Conservation (phyloP, 1,140 invertebrate species). For the Dryas iulia region DNA sequence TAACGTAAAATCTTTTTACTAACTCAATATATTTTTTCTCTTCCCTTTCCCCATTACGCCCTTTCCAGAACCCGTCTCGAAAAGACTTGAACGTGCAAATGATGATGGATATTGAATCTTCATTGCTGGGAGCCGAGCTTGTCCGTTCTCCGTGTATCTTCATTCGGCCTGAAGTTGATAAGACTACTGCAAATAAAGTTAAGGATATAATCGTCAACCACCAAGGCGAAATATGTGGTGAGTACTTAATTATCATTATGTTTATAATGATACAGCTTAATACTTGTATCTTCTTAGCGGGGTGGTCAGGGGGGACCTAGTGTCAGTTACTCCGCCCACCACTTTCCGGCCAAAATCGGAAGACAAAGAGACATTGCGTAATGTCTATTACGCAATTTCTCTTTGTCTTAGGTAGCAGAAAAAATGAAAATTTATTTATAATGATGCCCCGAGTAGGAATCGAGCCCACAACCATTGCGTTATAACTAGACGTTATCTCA, state of each 20-base stretch:
- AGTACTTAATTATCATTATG: slow-evolving; percentile 12
- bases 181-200: slow-evolving; percentile 88
- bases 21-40: slow-evolving; percentile 31
- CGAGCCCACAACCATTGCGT: too few relatives aligned
- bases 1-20: neutral
- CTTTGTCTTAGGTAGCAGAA: too few relatives aligned
- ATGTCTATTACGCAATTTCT: too few relatives aligned
- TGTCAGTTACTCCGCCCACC: too few relatives aligned
- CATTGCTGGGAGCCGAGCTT: slow-evolving; percentile 90
- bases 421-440: too few relatives aligned
- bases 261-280: too few relatives aligned
- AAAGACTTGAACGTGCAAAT: slow-evolving; percentile 97
- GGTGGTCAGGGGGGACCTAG: too few relatives aligned
- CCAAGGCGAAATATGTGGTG: slow-evolving; percentile 85
- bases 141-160: slow-evolving; percentile 90
- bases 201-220: slow-evolving; percentile 94
- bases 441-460: too few relatives aligned
- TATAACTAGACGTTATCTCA: too few relatives aligned
- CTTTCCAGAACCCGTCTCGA: slow-evolving; percentile 88
- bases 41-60: slow-evolving; percentile 44
- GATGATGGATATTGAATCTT: slow-evolving; percentile 95
- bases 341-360: too few relatives aligned
- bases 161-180: slow-evolving; percentile 93
- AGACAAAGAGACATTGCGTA: too few relatives aligned
- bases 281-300: too few relatives aligned